Evolutionary conservation across 35 echinoderm and acorn worm genomes (phyloP).

Genomic region (Chiridota heheva): DNA sequence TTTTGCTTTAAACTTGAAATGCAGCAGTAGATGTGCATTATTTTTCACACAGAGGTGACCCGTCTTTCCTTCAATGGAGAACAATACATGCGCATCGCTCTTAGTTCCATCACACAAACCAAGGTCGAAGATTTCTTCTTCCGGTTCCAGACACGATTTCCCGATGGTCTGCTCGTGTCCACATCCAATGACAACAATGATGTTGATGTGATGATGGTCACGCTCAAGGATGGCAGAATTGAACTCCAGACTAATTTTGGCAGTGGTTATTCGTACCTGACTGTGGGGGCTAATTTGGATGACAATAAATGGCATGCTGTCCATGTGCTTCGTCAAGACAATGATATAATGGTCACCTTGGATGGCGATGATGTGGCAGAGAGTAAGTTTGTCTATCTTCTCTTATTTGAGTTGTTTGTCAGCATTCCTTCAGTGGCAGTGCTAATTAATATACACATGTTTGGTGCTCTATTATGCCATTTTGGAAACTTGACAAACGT

Average conservation of each 20-base stretch:
- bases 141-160: slow-evolving; percentile 77
- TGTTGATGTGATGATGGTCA: slow-evolving; percentile 77
- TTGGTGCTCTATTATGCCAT: neutral
- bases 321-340: slow-evolving; percentile 54
- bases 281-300: slow-evolving; percentile 66
- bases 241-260: slow-evolving; percentile 69
- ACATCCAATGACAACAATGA: slow-evolving; percentile 56
- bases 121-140: slow-evolving; percentile 83
- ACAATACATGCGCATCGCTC: slow-evolving; percentile 73
- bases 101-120: slow-evolving; percentile 38
- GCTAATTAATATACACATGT: neutral
- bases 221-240: slow-evolving; percentile 56
- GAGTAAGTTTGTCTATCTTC: slow-evolving; percentile 55
- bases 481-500: neutral
- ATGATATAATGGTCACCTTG: slow-evolving; percentile 54
- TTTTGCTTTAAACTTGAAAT: no score
- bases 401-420: neutral
- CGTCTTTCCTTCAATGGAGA: slow-evolving; percentile 81
- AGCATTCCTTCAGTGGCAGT: neutral
- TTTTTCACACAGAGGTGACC: slow-evolving; percentile 60
- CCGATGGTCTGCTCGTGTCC: slow-evolving; percentile 63
- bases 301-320: slow-evolving; percentile 90
- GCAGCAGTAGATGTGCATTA: no score
- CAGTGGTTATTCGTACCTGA: slow-evolving; percentile 28
- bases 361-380: slow-evolving; percentile 63